Evolutionary conservation across 2,888 invertebrate genomes (phyloP), one percentile per base, ranked within the genome.

Genomic region (Eupithecia exiguata): DNA sequence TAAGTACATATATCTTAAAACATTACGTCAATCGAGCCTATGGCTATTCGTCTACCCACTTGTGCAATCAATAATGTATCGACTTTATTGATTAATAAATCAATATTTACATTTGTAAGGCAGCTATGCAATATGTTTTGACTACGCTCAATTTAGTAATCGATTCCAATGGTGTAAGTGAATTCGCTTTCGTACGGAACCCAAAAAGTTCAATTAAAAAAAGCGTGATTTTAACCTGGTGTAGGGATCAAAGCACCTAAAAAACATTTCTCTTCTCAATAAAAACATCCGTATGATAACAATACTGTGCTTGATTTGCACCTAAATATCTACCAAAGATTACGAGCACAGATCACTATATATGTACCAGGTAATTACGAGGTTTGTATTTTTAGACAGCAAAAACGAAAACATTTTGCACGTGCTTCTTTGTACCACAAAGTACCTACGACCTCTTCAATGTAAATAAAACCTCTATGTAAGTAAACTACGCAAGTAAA

Each of bases 1-100:
- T 36, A 5, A 63, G 35, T 36, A 63, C 12, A 1, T 62, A 35
- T 18, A 63, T 10, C n/a, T 12, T 38, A n/a, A 61, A 36, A 49
- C 21, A 71, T 70, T 68, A 65, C 70, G 70, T 70, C 74, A 70
- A 43, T 63, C 36, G 53, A 63, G 49, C 35, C 67, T 72, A 70
- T 71, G 74, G 71, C 70, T 70, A 69, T 71, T 46, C 21, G 68
- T 53, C 61, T 61, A 61, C 71, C 67, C 72, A 75, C 72, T 72
- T 75, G 72, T 72, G 72, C 63, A 75, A 75, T 75, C 70, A 75
- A 72, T 74, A 65, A 74, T 63, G 53, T 53, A 21, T 67, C 69
- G 71, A 69, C 30, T 66, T 38, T 25, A 66, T 38, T 66, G 66
- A 75, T 70, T 72, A 49, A 70, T 35, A 49, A 12, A 58, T 58